phyloP scores from a whole-genome alignment of 2,113 vertebrate species.

The Xyrauchen texanus region DNA sequence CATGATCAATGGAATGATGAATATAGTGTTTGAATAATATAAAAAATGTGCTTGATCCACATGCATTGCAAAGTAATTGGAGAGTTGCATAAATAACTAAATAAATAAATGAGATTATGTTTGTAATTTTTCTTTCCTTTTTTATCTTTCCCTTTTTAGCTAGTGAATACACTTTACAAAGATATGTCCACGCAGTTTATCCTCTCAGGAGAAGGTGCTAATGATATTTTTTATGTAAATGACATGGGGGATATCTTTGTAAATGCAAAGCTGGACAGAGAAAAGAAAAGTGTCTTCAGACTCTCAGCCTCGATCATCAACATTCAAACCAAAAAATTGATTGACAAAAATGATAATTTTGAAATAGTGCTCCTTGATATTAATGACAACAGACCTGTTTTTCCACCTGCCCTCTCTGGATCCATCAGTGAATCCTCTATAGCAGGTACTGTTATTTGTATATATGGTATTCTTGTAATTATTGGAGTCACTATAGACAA shows the following conservation, averaged over 20 bases:
- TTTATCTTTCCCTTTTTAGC: constrained; percentile 67
- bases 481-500: too few species aligned
- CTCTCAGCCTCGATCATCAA: constrained; percentile 80
- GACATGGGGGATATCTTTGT: constrained; percentile 79
- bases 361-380: constrained; percentile 84
- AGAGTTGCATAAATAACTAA: background rate
- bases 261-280: constrained; percentile 82
- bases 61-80: background rate
- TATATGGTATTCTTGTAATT: too few species aligned
- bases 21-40: background rate
- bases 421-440: constrained; percentile 84
- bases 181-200: constrained; percentile 69
- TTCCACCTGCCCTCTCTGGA: constrained; percentile 75
- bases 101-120: background rate
- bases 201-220: constrained; percentile 81
- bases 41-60: background rate
- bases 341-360: constrained; percentile 81
- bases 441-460: constrained; percentile 67
- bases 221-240: constrained; percentile 82
- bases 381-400: constrained; percentile 88
- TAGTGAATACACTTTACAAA: constrained; percentile 73
- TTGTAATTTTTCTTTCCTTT: background rate
- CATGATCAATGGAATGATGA: background rate
- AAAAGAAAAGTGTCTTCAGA: constrained; percentile 78
- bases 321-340: constrained; percentile 56